phyloP scores from a whole-genome alignment of 1,140 invertebrate species.

The Marisa cornuarietis region DNA sequence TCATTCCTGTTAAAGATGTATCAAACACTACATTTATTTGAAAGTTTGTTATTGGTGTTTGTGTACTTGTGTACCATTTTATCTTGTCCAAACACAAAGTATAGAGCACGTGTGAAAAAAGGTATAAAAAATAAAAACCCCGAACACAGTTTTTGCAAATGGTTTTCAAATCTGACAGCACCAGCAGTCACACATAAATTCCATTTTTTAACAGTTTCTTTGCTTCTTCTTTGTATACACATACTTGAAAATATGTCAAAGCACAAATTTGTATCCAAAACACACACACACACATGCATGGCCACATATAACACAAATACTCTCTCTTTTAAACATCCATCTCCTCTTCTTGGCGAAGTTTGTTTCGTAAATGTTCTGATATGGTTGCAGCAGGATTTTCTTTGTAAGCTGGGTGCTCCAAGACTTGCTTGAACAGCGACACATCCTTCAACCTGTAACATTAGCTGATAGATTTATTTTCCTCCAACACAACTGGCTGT shows the following conservation, averaged over 20 bases:
- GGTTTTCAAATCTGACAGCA: too few species aligned
- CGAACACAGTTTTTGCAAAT: too few species aligned
- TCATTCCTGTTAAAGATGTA: too few species aligned
- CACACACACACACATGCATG: neutral
- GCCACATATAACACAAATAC: neutral
- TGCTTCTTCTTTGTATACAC: neutral
- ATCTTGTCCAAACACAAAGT: too few species aligned
- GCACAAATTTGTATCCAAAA: neutral
- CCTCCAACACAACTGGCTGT: too few species aligned
- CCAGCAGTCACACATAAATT: neutral
- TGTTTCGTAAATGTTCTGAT: conserved; percentile 49
- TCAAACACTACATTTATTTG: too few species aligned
- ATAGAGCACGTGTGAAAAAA: too few species aligned
- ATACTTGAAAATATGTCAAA: neutral
- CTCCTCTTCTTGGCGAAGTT: conserved; percentile 43
- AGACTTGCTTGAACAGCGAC: conserved; percentile 44
- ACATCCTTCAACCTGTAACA: conserved; percentile 45
- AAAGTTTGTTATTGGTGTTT: too few species aligned
- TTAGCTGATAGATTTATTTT: neutral
- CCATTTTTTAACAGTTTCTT: too few species aligned
- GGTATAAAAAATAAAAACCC: too few species aligned
- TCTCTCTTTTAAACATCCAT: conserved; percentile 15
- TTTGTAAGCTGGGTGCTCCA: conserved; percentile 46
- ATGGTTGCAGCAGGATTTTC: conserved; percentile 46
- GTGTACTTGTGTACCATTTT: too few species aligned